Percentiles rank a stretch among this genome's conserved stretches.
Evolutionary conservation across 2,888 invertebrate species (phyloP).

Genomic region (Parelbella ahira): DNA sequence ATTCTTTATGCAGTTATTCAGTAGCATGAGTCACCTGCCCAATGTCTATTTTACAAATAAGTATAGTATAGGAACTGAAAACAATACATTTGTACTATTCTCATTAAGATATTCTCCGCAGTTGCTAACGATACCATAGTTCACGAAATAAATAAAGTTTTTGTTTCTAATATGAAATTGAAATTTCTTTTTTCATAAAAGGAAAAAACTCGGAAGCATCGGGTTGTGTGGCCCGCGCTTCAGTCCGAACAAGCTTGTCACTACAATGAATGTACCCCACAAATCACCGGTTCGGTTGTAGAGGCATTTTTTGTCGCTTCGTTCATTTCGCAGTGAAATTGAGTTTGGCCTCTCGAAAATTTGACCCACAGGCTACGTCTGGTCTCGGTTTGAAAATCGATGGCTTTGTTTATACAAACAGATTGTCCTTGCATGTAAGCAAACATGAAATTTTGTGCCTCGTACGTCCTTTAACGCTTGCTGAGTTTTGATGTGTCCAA

Average conservation of each 20-base stretch:
- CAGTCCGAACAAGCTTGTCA: conserved; percentile 66
- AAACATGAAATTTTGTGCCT: conserved; percentile 38
- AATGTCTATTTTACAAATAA: too few relatives aligned
- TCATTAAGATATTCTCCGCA: too few relatives aligned
- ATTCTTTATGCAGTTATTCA: too few relatives aligned
- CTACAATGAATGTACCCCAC: conserved; percentile 74
- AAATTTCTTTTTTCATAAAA: conserved; percentile 12
- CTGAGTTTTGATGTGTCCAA: conserved; percentile 1
- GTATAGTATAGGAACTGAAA: too few relatives aligned
- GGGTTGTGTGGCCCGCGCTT: conserved; percentile 49
- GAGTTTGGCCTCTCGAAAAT: conserved; percentile 59
- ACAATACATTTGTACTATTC: too few relatives aligned
- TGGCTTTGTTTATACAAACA: conserved; percentile 28
- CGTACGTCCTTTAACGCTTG: not conserved
- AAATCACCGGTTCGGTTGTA: conserved; percentile 70
- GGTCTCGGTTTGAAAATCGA: conserved; percentile 19
- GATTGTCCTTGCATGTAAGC: conserved; percentile 36
- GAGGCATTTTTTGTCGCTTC: conserved; percentile 65
- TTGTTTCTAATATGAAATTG: not conserved
- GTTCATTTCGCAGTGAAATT: conserved; percentile 70
- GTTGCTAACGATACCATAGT: too few relatives aligned
- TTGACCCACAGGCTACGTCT: conserved; percentile 41
- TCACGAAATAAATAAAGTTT: too few relatives aligned
- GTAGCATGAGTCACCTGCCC: too few relatives aligned
- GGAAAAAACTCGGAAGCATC: conserved; percentile 35